These are phyloP conservation scores for Macroteleia sp. DNA, from an alignment of 2,888 invertebrate genomes.

Conservation along the genomic window DNA sequence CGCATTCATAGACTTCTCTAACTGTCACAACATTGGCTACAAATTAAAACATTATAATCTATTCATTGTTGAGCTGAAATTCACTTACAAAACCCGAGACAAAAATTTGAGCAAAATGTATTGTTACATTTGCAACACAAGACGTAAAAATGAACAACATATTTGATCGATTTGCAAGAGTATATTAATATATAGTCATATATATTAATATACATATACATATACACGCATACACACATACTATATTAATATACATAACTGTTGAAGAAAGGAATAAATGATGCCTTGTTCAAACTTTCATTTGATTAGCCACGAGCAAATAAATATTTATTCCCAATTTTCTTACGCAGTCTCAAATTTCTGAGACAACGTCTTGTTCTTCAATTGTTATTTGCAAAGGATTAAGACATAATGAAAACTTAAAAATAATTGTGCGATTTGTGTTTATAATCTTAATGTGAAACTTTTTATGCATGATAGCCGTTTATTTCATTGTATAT, in stretches of 20 bases:
- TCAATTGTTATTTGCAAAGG: slow-evolving; percentile 16
- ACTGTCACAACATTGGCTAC: slow-evolving; percentile 5
- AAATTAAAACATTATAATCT: neutral
- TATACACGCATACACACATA: too few species aligned
- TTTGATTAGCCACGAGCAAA: slow-evolving; percentile 20
- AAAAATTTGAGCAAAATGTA: too few species aligned
- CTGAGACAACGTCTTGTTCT: too few species aligned
- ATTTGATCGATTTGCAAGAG: neutral
- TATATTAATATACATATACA: too few species aligned
- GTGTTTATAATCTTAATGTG: neutral
- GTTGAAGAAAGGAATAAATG: slow-evolving; percentile 2
- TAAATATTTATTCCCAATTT: too few species aligned
- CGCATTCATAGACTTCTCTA: slow-evolving; percentile 20
- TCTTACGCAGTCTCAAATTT: too few species aligned
- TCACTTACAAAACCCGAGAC: too few species aligned
- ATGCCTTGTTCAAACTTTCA: slow-evolving; percentile 30
- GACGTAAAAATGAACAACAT: too few species aligned
- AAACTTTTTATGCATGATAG: neutral
- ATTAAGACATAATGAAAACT: neutral
- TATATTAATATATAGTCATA: too few species aligned
- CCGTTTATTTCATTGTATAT: too few species aligned
- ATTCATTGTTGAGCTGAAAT: slow-evolving; percentile 11
- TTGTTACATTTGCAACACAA: too few species aligned
- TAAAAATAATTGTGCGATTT: neutral
- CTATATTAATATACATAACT: slow-evolving; percentile 12